These are phyloP conservation scores for Julus scanicus DNA, from an alignment of 2,888 invertebrate species.

Conservation along the genomic window DNA sequence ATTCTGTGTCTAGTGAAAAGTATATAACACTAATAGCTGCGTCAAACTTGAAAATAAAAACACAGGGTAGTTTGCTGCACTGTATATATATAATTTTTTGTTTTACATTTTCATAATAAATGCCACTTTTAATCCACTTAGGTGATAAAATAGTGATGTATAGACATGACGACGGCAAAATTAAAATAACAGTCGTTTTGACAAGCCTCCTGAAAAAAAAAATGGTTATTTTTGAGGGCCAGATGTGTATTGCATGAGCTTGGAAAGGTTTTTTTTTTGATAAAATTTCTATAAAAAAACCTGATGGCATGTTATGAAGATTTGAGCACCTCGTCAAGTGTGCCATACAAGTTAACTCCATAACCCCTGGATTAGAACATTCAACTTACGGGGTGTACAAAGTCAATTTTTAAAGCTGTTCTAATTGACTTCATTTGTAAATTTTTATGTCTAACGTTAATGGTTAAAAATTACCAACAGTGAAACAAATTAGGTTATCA, in stretches of 20 bases:
- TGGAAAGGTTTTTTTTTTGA: too few species aligned
- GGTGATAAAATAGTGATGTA: neutral
- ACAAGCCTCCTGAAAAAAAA: conserved; percentile 15
- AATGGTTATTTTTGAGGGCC: neutral
- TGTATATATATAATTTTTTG: neutral
- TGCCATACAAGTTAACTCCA: neutral
- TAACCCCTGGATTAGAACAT: too few species aligned
- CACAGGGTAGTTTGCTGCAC: neutral
- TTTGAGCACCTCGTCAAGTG: too few species aligned
- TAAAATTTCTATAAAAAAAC: too few species aligned
- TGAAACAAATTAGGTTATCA: too few species aligned
- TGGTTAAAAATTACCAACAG: too few species aligned
- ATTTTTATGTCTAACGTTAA: too few species aligned
- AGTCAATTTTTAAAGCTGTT: neutral
- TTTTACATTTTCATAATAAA: neutral
- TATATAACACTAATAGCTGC: neutral
- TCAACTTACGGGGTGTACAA: too few species aligned
- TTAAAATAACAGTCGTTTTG: conserved; percentile 54
- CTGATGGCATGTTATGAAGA: too few species aligned
- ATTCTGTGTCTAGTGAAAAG: neutral
- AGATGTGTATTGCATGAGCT: too few species aligned
- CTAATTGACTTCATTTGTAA: neutral
- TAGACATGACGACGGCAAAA: neutral
- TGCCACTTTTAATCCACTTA: neutral
- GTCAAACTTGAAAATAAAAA: neutral